Conservation (phyloP, 2,888 invertebrate species). For the Orchesellides sinensis region DNA sequence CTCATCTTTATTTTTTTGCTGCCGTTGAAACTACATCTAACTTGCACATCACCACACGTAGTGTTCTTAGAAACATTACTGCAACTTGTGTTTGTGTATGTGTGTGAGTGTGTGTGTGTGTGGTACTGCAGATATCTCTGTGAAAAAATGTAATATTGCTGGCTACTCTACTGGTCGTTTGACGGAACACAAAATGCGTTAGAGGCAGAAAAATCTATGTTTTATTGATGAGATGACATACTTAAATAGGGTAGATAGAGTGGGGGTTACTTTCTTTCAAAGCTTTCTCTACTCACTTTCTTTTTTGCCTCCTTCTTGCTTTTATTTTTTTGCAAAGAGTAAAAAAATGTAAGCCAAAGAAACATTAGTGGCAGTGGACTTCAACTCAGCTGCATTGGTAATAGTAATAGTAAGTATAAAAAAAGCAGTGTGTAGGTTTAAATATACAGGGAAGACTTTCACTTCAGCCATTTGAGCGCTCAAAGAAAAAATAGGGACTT, state of each 20-base stretch:
- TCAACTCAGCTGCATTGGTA: background rate
- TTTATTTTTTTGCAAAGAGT: background rate
- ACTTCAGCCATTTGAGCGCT: background rate
- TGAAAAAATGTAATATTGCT: conserved; percentile 40
- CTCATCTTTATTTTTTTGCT: no score
- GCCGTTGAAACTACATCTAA: background rate
- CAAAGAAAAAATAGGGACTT: background rate
- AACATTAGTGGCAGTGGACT: conserved; percentile 17
- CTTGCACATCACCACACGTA: background rate
- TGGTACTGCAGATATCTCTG: conserved; percentile 11
- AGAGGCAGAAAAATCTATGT: conserved; percentile 61
- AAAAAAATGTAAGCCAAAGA: background rate
- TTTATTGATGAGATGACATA: conserved; percentile 69
- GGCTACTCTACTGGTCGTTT: conserved; percentile 25
- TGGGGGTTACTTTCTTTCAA: background rate
- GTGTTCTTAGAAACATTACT: background rate
- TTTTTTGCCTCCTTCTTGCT: no score
- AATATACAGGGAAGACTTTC: background rate
- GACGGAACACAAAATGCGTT: conserved; percentile 52
- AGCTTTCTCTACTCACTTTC: no score
- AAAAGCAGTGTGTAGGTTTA: background rate
- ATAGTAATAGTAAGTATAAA: background rate
- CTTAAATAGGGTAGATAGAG: conserved; percentile 53
- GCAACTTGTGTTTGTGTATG: no score
- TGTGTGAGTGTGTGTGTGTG: background rate